Evolutionary conservation across 2,113 vertebrate species (phyloP).

Genomic region (Hippocampus abdominalis): DNA sequence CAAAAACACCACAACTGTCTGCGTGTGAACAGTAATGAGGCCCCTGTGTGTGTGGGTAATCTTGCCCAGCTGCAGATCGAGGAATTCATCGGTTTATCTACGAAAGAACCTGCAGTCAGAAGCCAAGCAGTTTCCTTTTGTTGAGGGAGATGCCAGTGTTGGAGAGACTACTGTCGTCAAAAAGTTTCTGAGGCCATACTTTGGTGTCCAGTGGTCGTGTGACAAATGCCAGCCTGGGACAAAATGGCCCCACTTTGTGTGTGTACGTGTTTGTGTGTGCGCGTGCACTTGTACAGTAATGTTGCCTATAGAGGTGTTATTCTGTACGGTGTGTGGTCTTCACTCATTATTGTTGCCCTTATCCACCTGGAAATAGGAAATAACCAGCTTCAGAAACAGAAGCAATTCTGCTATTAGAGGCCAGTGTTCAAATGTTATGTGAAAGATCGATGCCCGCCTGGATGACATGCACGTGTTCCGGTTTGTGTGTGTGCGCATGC

Average conservation of each 20-base stretch:
- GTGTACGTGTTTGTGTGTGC: not conserved
- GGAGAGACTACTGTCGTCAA: too few relatives aligned
- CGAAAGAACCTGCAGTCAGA: not conserved
- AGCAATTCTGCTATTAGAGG: not conserved
- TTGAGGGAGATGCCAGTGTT: too few relatives aligned
- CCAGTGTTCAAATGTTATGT: not conserved
- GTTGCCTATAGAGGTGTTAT: too few relatives aligned
- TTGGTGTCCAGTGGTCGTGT: not conserved
- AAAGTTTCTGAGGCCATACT: not conserved
- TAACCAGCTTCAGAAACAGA: not conserved
- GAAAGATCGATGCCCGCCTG: constrained; percentile 37
- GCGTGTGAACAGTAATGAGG: constrained; percentile 71
- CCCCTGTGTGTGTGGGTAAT: constrained; percentile 41
- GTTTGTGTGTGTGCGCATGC: not conserved
- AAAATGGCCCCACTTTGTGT: not conserved
- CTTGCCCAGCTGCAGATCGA: constrained; percentile 39
- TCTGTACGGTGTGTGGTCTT: too few relatives aligned
- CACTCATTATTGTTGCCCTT: constrained; percentile 35
- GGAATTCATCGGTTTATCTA: not conserved
- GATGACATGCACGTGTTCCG: constrained; percentile 8
- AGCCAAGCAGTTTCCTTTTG: too few relatives aligned
- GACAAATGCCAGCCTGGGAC: not conserved
- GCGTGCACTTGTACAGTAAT: too few relatives aligned
- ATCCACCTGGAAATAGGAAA: too few relatives aligned
- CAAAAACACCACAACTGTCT: constrained; percentile 74